Evolutionary conservation across 2,888 invertebrate species (phyloP).

Genomic region (Germaria angustata): DNA sequence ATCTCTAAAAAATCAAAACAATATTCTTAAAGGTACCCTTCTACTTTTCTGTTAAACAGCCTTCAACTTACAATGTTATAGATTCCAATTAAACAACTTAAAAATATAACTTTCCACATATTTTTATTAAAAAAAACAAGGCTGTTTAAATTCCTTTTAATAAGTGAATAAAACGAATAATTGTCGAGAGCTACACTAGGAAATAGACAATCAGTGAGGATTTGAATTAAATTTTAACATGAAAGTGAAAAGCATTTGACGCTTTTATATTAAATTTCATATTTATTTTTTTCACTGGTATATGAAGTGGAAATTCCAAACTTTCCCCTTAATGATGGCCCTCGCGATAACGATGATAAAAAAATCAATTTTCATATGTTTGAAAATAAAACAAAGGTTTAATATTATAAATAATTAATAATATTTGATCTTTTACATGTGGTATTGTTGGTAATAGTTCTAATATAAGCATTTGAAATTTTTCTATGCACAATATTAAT

Average conservation of each 20-base stretch:
- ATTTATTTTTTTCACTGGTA: background rate
- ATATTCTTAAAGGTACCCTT: background rate
- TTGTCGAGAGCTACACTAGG: background rate
- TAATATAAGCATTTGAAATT: background rate
- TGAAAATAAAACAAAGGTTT: background rate
- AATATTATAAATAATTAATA: background rate
- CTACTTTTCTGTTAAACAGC: background rate
- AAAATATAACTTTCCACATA: background rate
- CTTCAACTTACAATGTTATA: slow-evolving; percentile 18
- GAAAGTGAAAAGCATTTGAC: background rate
- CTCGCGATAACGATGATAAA: background rate
- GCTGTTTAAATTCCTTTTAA: background rate
- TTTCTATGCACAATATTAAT: background rate
- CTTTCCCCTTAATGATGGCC: background rate
- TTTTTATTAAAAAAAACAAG: background rate
- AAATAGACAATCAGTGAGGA: background rate
- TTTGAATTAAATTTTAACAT: background rate
- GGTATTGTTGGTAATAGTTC: background rate
- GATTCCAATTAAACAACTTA: background rate
- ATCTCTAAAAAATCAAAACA: background rate
- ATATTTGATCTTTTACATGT: no score
- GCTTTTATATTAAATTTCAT: slow-evolving; percentile 2
- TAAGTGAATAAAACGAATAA: background rate
- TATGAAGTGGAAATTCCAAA: background rate
- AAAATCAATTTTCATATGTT: background rate